Percentiles rank a stretch among this genome's conserved stretches.
Conservation (phyloP, 2,113 vertebrate genomes). For the Buteo buteo region DNA sequence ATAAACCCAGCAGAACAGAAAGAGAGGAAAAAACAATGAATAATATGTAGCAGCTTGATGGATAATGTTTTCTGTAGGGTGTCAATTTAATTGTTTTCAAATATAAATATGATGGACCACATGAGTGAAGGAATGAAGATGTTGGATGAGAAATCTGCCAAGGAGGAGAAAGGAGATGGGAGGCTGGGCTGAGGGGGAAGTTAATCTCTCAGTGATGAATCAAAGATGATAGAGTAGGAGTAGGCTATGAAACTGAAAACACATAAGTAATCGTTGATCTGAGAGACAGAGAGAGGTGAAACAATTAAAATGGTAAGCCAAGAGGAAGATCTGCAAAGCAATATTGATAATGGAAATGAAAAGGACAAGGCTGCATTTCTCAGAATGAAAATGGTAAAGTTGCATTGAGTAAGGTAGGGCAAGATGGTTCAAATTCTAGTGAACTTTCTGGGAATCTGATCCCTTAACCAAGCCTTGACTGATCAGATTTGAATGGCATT, state of each 20-base stretch:
- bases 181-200: background rate
- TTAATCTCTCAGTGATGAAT: background rate
- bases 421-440: background rate
- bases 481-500: background rate
- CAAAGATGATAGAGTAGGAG: background rate
- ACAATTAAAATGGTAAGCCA: background rate
- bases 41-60: background rate
- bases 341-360: background rate
- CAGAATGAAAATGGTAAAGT: background rate
- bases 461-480: background rate
- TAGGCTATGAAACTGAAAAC: background rate
- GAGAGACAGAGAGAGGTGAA: background rate
- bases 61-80: background rate
- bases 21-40: background rate
- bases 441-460: background rate
- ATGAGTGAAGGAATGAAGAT: background rate
- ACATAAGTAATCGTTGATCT: background rate
- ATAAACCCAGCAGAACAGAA: background rate
- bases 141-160: background rate
- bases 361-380: background rate
- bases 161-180: background rate
- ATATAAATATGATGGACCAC: background rate
- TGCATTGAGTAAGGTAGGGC: background rate
- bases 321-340: background rate
- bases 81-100: background rate